A percentile compares a stretch with the other conserved stretches of the same genome.
These are phyloP conservation scores for Pristionchus arcanus DNA, from an alignment of 2,888 invertebrate species.

Conservation along the genomic window DNA sequence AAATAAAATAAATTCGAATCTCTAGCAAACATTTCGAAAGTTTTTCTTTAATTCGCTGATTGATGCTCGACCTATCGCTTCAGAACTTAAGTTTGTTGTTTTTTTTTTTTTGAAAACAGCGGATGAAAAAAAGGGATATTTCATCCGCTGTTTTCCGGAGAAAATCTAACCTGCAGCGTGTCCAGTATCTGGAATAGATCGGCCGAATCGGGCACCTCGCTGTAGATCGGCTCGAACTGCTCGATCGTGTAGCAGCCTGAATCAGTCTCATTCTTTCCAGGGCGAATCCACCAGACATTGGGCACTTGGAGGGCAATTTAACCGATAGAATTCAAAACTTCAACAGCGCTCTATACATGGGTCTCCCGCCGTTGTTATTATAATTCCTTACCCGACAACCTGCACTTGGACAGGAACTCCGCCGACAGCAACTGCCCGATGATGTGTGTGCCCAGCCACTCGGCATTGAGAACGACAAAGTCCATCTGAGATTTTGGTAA, in stretches of 20 bases:
- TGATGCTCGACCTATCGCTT: neutral
- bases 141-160: too few species aligned
- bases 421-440: conserved; percentile 85
- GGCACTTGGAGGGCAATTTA: too few species aligned
- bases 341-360: too few species aligned
- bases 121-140: too few species aligned
- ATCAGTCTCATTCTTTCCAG: neutral
- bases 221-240: conserved; percentile 87
- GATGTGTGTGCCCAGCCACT: conserved; percentile 86
- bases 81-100: too few species aligned
- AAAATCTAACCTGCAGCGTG: conserved; percentile 85
- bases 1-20: neutral
- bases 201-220: conserved; percentile 85
- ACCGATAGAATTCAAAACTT: too few species aligned
- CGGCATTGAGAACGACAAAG: conserved; percentile 85
- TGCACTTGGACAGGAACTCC: conserved; percentile 82
- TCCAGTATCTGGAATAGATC: conserved; percentile 86
- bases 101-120: too few species aligned
- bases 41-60: neutral
- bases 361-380: neutral
- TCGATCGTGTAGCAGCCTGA: conserved; percentile 86
- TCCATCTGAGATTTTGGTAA: conserved; percentile 79
- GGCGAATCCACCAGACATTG: too few species aligned
- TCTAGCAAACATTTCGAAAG: too few species aligned
- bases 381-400: conserved; percentile 53